Evolutionary conservation across 2,113 vertebrate species (phyloP).

Genomic region (Fulmarus glacialis): DNA sequence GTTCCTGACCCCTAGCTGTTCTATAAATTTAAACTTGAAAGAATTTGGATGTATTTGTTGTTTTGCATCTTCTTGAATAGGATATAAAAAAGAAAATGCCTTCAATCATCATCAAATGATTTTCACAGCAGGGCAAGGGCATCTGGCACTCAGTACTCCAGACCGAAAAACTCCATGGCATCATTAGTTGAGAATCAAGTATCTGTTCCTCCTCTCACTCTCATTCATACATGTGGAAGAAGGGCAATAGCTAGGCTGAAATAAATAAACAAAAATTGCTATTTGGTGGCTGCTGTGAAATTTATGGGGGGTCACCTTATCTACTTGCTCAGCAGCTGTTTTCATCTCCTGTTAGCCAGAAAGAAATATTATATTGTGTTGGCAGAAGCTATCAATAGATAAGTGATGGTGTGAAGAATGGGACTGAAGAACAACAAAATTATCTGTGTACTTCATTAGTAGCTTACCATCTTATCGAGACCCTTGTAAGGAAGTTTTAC

Average conservation of each 20-base stretch:
- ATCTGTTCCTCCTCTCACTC: neutral
- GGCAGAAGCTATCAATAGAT: neutral
- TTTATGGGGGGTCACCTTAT: neutral
- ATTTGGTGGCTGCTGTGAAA: neutral
- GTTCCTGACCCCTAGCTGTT: neutral
- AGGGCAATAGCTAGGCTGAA: neutral
- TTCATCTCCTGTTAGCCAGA: neutral
- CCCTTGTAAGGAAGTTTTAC: neutral
- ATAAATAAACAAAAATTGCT: neutral
- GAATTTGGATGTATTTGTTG: neutral
- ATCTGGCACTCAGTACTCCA: neutral
- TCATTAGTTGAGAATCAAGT: neutral
- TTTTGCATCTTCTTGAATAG: neutral
- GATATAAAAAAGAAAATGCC: neutral
- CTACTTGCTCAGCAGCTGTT: slow-evolving; percentile 7
- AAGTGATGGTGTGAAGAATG: neutral
- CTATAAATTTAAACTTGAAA: neutral
- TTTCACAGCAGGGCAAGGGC: neutral
- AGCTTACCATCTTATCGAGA: neutral
- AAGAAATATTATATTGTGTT: neutral
- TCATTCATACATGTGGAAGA: neutral
- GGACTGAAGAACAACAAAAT: neutral
- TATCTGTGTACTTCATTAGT: neutral
- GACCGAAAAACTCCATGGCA: neutral
- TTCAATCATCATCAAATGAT: neutral